phyloP scores from a whole-genome alignment of 2,113 vertebrate species.

The Anguilla rostrata region DNA sequence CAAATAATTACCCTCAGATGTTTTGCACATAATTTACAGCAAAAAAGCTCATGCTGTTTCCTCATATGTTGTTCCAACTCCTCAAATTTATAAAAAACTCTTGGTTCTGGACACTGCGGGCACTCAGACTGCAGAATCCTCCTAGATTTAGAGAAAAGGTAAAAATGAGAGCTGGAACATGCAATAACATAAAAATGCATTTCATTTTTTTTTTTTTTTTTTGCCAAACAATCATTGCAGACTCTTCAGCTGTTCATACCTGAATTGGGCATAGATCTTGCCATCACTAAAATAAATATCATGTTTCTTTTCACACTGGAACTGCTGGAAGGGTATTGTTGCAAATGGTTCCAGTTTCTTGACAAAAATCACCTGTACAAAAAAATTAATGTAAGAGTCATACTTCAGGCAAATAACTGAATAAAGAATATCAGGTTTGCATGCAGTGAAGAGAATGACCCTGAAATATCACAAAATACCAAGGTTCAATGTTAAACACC shows the following conservation, averaged over 20 bases:
- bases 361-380: conserved; percentile 85
- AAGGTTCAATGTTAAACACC: too few species aligned
- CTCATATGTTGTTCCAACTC: conserved; percentile 98
- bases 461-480: neutral
- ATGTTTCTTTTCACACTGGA: conserved; percentile 85
- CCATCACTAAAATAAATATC: conserved; percentile 87
- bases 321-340: conserved; percentile 72
- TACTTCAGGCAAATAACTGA: neutral
- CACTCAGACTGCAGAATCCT: conserved; percentile 87
- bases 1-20: conserved; percentile 82
- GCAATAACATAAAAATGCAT: neutral
- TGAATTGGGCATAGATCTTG: conserved; percentile 82
- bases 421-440: neutral
- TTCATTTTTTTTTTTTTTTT: neutral
- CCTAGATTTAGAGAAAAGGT: conserved; percentile 59
- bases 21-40: conserved; percentile 91
- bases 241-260: conserved; percentile 59
- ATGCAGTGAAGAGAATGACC: neutral
- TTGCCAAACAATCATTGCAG: neutral
- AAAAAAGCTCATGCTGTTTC: conserved; percentile 93
- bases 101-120: conserved; percentile 76
- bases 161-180: neutral
- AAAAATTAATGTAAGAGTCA: conserved; percentile 18
- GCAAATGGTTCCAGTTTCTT: conserved; percentile 79
- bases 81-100: conserved; percentile 82